These are phyloP conservation scores for Momotus momota DNA, from an alignment of 2,797 vertebrate species.

Conservation along the genomic window DNA sequence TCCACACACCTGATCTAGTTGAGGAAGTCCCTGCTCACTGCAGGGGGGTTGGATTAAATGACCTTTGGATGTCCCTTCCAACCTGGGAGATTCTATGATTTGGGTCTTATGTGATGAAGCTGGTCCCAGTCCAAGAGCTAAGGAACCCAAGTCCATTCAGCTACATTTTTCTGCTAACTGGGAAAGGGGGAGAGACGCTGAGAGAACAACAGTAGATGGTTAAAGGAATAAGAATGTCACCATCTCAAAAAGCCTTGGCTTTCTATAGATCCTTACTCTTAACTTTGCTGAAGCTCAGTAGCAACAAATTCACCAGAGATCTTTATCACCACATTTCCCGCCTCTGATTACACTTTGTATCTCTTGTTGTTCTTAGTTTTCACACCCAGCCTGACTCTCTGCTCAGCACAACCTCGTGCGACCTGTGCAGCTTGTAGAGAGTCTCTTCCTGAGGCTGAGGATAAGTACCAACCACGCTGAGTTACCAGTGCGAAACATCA, in stretches of 20 bases:
- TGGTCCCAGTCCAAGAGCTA: neutral
- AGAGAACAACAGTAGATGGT: neutral
- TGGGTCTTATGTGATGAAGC: neutral
- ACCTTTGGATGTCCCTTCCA: no score
- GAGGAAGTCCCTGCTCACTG: no score
- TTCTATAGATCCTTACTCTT: neutral
- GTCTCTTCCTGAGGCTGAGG: neutral
- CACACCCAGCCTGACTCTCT: neutral
- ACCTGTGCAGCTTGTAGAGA: neutral
- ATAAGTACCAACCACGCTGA: neutral
- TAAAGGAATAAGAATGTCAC: neutral
- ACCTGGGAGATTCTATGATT: no score
- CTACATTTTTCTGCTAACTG: neutral
- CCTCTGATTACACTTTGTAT: neutral
- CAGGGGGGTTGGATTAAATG: no score
- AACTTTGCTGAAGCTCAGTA: neutral
- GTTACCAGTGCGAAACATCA: neutral
- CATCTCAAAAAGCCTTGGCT: neutral
- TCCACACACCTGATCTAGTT: no score
- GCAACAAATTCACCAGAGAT: neutral
- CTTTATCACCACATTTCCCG: neutral
- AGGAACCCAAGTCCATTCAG: neutral
- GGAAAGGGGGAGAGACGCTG: fast-evolving
- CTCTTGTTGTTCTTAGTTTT: neutral
- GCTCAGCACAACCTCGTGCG: fast-evolving